These are phyloP conservation scores for Lycopodina hypogea DNA, from an alignment of 37 sponge, comb jelly and placozoan genomes.

Conservation along the genomic window DNA sequence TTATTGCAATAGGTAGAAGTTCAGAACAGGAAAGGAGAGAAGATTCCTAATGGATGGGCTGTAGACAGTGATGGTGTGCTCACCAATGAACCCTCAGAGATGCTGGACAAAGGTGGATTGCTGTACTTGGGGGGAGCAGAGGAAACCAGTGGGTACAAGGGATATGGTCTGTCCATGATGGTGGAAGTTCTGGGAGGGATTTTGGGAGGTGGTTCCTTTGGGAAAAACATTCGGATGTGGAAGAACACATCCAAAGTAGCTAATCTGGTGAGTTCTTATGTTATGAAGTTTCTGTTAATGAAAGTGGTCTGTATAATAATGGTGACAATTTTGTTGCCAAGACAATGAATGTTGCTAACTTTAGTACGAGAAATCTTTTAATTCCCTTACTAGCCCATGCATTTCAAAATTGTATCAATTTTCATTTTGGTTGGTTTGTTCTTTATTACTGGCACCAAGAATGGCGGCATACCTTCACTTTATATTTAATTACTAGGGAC, in stretches of 20 bases:
- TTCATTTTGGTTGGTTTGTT: too few species aligned
- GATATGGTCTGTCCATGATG: constrained; percentile 87
- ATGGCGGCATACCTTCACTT: too few species aligned
- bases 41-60: constrained; percentile 82
- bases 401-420: too few species aligned
- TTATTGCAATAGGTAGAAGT: constrained; percentile 84
- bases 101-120: constrained; percentile 76
- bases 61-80: constrained; percentile 69
- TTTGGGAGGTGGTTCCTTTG: constrained; percentile 76
- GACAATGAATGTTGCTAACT: too few species aligned
- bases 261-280: constrained; percentile 76
- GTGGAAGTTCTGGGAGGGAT: constrained; percentile 91
- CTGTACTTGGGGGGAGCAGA: constrained; percentile 85
- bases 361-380: too few species aligned
- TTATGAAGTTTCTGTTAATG: too few species aligned
- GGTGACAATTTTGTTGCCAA: too few species aligned
- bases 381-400: too few species aligned
- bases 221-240: constrained; percentile 71
- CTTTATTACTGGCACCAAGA: too few species aligned
- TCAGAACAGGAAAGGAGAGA: constrained; percentile 56
- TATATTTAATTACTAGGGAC: too few species aligned
- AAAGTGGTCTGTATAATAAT: too few species aligned
- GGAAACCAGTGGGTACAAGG: constrained; percentile 88
- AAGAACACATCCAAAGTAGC: constrained; percentile 28
- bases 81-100: constrained; percentile 45